Evolutionary conservation across 2,888 invertebrate genomes (phyloP), one percentile per base, ranked within the genome.

Genomic region (Ceramica pisi): DNA sequence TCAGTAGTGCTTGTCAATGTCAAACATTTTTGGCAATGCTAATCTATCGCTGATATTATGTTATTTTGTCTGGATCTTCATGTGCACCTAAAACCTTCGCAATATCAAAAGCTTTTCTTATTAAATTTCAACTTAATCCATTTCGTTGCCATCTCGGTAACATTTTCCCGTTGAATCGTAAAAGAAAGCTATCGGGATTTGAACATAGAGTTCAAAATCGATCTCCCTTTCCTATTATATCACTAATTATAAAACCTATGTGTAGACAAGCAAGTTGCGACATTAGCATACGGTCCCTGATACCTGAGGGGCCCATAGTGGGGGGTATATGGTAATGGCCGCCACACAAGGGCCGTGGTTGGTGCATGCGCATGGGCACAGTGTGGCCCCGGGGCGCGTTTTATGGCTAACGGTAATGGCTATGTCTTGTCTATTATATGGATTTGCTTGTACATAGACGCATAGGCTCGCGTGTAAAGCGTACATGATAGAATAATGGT

Each of bases 311-410:
- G 66, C 5, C 62, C 41, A 69, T 74, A 26, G 78, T 74, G 62
- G 68, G 74, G 56, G 35, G 23, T 35, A 71, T 50, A 57, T 55
- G 68, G 10, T 53, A 79, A 78, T 78, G 79, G 78, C 75, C 46
- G 75, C 46, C 10, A 21, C 31, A 16, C n/a, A 35, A 67, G 44
- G 19, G 67, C n/a, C 31, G 80, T 67, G 79, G 80, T 79, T 79
- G 79, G 79, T 62, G 67, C 61, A 64, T 65, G 63, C 48, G 51
- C 67, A 51, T 53, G 50, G 26, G 55, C 55, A 50, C n/a, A 12
- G 38, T 50, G 0, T 7, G 65, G 55, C 64, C 16, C 55, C 50
- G 75, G 69, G 69, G 64, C 61, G 60, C 67, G 48, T 79, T 79
- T 79, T 80, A 79, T 71, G 50, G 46, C 60, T 79, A 57, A 51